phyloP scores from a whole-genome alignment of 1,140 invertebrate genomes.

The Pantala flavescens region DNA sequence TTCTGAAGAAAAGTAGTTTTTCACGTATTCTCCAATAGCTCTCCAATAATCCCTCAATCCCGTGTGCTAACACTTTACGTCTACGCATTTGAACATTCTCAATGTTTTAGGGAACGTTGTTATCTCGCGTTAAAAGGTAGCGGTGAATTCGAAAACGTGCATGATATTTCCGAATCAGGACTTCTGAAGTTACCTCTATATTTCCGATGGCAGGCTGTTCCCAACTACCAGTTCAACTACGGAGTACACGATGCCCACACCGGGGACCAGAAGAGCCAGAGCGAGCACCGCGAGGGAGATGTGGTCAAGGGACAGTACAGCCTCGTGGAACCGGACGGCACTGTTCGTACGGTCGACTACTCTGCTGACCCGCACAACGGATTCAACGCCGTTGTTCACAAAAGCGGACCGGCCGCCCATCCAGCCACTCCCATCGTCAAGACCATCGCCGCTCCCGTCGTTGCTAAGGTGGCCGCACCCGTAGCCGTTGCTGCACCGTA shows the following conservation, averaged over 20 bases:
- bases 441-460: not conserved
- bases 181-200: too few species aligned
- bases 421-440: not conserved
- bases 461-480: not conserved
- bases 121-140: too few species aligned
- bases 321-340: not conserved
- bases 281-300: not conserved
- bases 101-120: too few species aligned
- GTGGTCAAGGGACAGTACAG: not conserved
- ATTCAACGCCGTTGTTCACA: not conserved
- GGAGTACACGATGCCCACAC: not conserved
- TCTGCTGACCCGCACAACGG: not conserved
- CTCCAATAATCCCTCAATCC: too few species aligned
- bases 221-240: slow-evolving; percentile 4
- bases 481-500: not conserved
- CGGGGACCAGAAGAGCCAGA: not conserved
- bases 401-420: not conserved
- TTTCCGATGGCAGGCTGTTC: not conserved
- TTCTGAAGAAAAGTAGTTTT: too few species aligned
- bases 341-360: not conserved
- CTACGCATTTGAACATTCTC: too few species aligned
- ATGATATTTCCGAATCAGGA: too few species aligned
- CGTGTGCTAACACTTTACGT: too few species aligned
- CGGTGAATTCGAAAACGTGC: too few species aligned
- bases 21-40: too few species aligned